Percentiles rank a stretch among this genome's conserved stretches.
Conservation (phyloP, 2,113 vertebrate species). For the Siniperca chuatsi region DNA sequence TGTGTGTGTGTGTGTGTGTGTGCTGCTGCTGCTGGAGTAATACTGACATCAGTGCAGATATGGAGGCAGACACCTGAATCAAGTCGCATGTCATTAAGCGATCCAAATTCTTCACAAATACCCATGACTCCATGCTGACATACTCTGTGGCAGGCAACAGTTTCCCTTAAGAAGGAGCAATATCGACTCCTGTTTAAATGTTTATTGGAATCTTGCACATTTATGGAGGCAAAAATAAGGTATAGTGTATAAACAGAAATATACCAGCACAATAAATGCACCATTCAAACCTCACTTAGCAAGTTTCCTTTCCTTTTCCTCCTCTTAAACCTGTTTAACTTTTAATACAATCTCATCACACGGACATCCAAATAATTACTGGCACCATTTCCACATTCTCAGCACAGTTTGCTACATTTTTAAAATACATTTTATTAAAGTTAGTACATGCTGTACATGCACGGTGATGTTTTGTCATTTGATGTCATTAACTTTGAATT, state of each 20-base stretch:
- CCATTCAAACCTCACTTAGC: slow-evolving; percentile 17
- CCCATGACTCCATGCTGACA: slow-evolving; percentile 69
- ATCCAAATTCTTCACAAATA: slow-evolving; percentile 72
- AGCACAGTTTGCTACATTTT: background rate
- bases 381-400: background rate
- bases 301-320: slow-evolving; percentile 4
- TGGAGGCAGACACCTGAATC: slow-evolving; percentile 74
- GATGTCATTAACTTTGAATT: background rate
- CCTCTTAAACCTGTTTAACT: background rate
- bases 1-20: slow-evolving; percentile 15
- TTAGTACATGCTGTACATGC: background rate
- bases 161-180: slow-evolving; percentile 53
- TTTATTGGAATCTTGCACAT: slow-evolving; percentile 51
- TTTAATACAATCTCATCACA: background rate
- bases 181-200: slow-evolving; percentile 60
- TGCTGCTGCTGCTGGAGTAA: slow-evolving; percentile 52
- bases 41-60: slow-evolving; percentile 80
- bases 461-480: background rate
- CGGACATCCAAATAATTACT: background rate
- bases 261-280: slow-evolving; percentile 15
- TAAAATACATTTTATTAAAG: background rate
- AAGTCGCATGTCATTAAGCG: slow-evolving; percentile 74
- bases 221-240: slow-evolving; percentile 40
- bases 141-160: slow-evolving; percentile 43
- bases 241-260: slow-evolving; percentile 25